Evolutionary conservation across 2,888 invertebrate species (phyloP), one percentile per base, ranked within the genome.

Genomic region (Dynastes grantii): DNA sequence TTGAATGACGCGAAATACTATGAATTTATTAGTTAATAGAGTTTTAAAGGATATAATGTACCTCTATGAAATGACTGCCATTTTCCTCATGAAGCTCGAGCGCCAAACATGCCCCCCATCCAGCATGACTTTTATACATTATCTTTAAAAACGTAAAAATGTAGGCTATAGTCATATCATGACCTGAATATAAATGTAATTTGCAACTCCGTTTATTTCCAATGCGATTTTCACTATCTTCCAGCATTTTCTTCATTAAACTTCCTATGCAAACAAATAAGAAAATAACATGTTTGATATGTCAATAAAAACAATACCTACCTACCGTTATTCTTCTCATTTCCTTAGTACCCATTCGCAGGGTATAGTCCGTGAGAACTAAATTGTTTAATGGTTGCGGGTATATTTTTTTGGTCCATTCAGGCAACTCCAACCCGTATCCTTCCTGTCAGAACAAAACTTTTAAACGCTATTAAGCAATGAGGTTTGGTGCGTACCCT

Each of bases 391-490:
- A 27, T 5, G 51, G 51, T 53, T 79, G 53, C 37, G 76, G 73
- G 51, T 55, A 79, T 27, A 77, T 51, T 29, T 64, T 27, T 11
- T 73, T 29, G 1, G 79, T 71, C 79, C 79, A 79, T n/a, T 63
- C 49, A 2, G 79, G 79, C 22, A 77, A 58, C 22, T 70, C 53
- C 37, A 79, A 71, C 13, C 79, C 79, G n/a, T 32, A 75, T 27
- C 27, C 55, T 67, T 67, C 64, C 75, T 77, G 51, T 2, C 16
- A 51, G 13, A 9, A 8, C 22, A 22, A 51, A 27, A 29, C 9
- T 2, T 49, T 27, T 27, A 51, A 32, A 1, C 13, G 8, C 0
- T 63, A 63, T 11, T 5, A 9, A 63, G 2, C 9, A 29, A n/a
- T 63, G 1, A 2, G 2, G 11, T 13, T 29, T 32, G n/a, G 0